Base-by-base conservation (phyloP, 1,140 invertebrate genomes). In the Drosophila rhopaloa region DNA sequence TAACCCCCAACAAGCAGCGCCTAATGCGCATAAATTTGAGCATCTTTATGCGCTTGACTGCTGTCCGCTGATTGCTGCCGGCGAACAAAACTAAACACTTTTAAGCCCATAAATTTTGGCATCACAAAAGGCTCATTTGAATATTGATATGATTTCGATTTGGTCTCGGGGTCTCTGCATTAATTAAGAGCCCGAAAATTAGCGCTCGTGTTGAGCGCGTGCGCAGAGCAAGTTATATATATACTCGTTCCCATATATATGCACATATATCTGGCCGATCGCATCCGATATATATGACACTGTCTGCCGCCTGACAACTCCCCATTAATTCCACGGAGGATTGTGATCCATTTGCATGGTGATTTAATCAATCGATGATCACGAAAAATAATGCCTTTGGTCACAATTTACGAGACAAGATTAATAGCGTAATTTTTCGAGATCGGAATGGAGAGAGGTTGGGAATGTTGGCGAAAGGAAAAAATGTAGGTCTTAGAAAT, bases 51-150 rank as follows among this genome's bases (percentile, higher is more conserved):
- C 44, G 65, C 53, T 40, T 70, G 65, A 71, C 67, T 71, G 67
- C 51, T 44, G 65, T 46, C 53, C 41, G 19, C 51, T 50, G 65
- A 71, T 71, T 71, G 66, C 68, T 72, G 72, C 44, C 60, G 72
- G 71, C 60, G 44, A 63, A 75, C 72, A 75, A 75, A 75, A 75
- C 72, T 75, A 75, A 75, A 75, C 72, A 75, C 72, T 75, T 75
- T 75, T 75, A 75, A 75, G 72, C 72, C 44, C 71, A 76, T 76
- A 75, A 75, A 75, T 75, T 75, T 76, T 14, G 68, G 14, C 38
- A 56, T 32, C 72, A 75, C 72, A 75, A 75, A 75, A 74, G 60
- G 46, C 72, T 75, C 35, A 75, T 75, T 75, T 75, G 59, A 75
- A 75, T 75, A 75, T 65, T 75, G 72, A 75, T 75, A 75, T 65